Base-by-base conservation (phyloP, 1,140 invertebrate species). In the Megalopta genalis region DNA sequence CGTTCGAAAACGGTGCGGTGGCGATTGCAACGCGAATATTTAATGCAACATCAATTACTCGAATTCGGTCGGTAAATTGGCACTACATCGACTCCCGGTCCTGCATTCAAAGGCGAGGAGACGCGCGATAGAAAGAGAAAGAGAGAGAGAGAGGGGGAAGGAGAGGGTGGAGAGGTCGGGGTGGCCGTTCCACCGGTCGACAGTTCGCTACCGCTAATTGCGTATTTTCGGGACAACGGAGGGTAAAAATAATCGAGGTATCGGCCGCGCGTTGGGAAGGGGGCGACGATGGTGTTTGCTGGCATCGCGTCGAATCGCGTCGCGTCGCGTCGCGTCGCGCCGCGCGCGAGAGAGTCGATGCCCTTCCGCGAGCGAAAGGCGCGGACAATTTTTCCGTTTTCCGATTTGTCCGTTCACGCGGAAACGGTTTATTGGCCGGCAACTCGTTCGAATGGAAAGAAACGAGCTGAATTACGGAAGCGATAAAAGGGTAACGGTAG, bases 11-110 rank as follows among this genome's bases (percentile, higher is more conserved):
- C 62, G 80, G 37, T 60, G 54, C 54, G 54, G 54, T 57, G 80
- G 66, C 84, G 84, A 86, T 86, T 86, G 83, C 76, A 85, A 83
- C 72, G 63, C 74, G 84, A 85, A 86, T 86, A 82, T 85, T 86
- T 86, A 77, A 86, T 86, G 84, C 81, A 85, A 86, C 78, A 80
- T 82, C 84, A 86, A 86, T 86, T 85, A 86, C 76, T 75, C 64
- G 83, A 72, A 81, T 81, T 81, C 76, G 74, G 52, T 81, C 67
- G 49, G 75, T 79, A 72, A 85, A 86, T 86, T 86, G 75, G 75
- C 76, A 77, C 70, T 84, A 77, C 82, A 86, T 86, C 84, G 84
- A 86, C 85, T 86, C 82, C 63, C 82, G 71, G 32, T 42, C 52
- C 1, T 32, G 69, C 65, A 66, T 42, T 37, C 57, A 85, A 85